Conservation (phyloP, 2,113 vertebrate genomes). For the Eclectus roratus region DNA sequence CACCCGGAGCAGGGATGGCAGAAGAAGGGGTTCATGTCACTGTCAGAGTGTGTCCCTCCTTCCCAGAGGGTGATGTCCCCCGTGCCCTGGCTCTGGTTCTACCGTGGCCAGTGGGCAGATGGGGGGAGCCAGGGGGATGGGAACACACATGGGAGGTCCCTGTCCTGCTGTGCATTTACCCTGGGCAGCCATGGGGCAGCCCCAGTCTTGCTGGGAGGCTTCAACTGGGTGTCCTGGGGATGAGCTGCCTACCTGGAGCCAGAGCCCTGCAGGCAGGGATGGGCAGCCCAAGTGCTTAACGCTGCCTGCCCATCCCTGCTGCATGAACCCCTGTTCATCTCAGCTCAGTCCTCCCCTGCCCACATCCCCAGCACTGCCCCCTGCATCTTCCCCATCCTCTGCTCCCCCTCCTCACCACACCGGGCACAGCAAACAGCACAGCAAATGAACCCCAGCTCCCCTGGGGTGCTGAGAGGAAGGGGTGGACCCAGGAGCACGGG, state of each 20-base stretch:
- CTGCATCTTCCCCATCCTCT: neutral
- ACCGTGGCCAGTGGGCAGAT: neutral
- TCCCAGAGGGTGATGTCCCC: neutral
- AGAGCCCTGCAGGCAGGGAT: neutral
- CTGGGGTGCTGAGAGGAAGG: neutral
- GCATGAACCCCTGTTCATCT: neutral
- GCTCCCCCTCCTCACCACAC: neutral
- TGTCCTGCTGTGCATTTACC: neutral
- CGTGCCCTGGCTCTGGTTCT: neutral
- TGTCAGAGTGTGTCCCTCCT: neutral
- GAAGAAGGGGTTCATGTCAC: neutral
- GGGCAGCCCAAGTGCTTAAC: neutral
- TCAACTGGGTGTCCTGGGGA: neutral
- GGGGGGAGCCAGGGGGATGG: neutral
- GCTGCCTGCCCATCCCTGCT: neutral
- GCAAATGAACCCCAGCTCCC: neutral
- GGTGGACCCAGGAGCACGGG: neutral
- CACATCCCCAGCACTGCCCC: accelerated
- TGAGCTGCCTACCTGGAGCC: neutral
- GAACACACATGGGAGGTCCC: neutral
- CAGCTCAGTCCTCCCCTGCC: neutral
- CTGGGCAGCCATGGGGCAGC: neutral
- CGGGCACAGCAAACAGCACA: neutral
- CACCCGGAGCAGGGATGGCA: accelerated
- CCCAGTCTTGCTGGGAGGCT: neutral